Conservation (phyloP, 1,140 invertebrate genomes). For the Trinorchestia longiramus region DNA sequence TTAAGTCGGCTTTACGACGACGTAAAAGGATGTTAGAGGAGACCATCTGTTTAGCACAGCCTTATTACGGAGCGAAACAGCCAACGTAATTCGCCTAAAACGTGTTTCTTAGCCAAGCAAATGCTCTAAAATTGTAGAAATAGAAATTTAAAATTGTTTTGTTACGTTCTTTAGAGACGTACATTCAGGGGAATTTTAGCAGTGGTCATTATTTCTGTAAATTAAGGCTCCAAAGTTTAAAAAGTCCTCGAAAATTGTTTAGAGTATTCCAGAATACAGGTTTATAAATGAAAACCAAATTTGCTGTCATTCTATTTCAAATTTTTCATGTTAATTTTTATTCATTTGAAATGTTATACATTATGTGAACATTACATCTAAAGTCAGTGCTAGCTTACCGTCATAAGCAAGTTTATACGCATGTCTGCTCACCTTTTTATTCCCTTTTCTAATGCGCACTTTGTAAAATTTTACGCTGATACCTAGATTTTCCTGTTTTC, state of each 20-base stretch:
- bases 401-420: too few species aligned
- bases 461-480: too few species aligned
- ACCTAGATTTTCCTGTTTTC: too few species aligned
- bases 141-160: neutral
- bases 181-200: neutral
- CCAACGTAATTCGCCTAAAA: neutral
- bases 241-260: too few species aligned
- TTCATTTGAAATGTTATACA: too few species aligned
- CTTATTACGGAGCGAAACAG: slow-evolving; percentile 28
- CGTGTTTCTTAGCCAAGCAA: neutral
- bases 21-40: slow-evolving; percentile 8
- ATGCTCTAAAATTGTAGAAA: neutral
- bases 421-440: too few species aligned
- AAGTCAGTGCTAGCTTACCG: too few species aligned
- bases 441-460: too few species aligned
- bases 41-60: slow-evolving; percentile 19
- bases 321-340: too few species aligned
- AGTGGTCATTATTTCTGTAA: neutral
- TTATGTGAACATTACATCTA: too few species aligned
- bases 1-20: slow-evolving; percentile 42
- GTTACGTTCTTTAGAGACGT: neutral
- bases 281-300: neutral
- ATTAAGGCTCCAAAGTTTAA: too few species aligned
- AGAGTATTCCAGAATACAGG: neutral
- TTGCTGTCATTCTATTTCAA: neutral